Percentiles rank a stretch among this genome's conserved stretches.
Conservation (phyloP, 2,888 invertebrate genomes). For the Polietes domitor region DNA sequence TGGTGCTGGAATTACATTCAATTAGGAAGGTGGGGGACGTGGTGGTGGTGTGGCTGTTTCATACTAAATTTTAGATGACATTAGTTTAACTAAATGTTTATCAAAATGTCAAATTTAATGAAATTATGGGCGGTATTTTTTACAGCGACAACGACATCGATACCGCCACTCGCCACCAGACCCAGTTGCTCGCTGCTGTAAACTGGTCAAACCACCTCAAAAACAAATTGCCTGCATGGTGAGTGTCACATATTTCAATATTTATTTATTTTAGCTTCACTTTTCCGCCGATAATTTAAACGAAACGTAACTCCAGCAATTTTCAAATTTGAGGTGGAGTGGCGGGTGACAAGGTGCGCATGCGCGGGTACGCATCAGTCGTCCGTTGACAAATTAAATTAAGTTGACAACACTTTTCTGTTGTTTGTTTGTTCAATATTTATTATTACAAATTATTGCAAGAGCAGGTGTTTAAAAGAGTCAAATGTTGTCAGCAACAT, state of each 20-base stretch:
- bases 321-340: not conserved
- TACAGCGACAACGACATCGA: not conserved
- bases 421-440: not conserved
- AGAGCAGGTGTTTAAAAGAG: not conserved
- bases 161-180: not conserved
- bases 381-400: conserved; percentile 73
- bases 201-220: conserved; percentile 6
- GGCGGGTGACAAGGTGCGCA: not conserved
- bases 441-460: not conserved
- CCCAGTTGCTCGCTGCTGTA: not conserved
- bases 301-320: not conserved
- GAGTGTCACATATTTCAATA: conserved; percentile 18
- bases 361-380: conserved; percentile 38
- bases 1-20: no score
- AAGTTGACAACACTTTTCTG: conserved; percentile 57
- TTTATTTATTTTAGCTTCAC: not conserved
- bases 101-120: conserved; percentile 31
- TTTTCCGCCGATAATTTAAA: no score
- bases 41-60: not conserved
- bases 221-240: not conserved
- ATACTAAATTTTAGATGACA: conserved; percentile 21
- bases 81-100: conserved; percentile 22
- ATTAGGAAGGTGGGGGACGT: no score
- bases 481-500: no score
- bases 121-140: conserved; percentile 19